phyloP scores from a whole-genome alignment of 2,113 vertebrate genomes.

The Neoarius graeffei region DNA sequence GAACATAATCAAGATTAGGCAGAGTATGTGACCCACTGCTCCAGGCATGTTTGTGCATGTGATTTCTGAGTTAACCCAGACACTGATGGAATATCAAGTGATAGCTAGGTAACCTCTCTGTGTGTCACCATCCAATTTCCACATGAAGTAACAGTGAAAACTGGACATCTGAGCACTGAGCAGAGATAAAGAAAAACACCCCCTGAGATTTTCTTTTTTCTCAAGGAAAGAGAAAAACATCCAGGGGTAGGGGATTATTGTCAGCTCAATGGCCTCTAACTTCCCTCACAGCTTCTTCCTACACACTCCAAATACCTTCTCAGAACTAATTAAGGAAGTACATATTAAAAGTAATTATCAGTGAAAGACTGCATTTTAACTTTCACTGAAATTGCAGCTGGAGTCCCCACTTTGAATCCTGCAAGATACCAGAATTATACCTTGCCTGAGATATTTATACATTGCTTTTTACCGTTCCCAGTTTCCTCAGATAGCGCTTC shows the following conservation, averaged over 20 bases:
- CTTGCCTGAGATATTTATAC: background rate
- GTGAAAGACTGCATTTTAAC: slow-evolving; percentile 5
- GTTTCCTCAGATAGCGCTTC: background rate
- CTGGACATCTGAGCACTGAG: slow-evolving; percentile 54
- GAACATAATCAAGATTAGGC: slow-evolving; percentile 58
- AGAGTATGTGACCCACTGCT: slow-evolving; percentile 41
- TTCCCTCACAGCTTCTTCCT: slow-evolving; percentile 12
- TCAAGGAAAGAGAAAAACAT: background rate
- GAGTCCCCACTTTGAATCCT: background rate
- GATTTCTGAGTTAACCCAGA: slow-evolving; percentile 49
- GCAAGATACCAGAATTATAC: slow-evolving; percentile 12
- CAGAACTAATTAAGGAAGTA: slow-evolving; percentile 15
- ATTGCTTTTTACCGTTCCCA: background rate
- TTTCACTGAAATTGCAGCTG: slow-evolving; percentile 21
- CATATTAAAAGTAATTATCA: slow-evolving; percentile 37
- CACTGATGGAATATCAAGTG: slow-evolving; percentile 53
- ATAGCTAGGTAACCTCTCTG: slow-evolving; percentile 41
- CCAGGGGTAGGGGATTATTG: slow-evolving; percentile 2
- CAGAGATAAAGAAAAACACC: slow-evolving; percentile 32
- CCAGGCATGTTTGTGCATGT: slow-evolving; percentile 41
- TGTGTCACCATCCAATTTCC: slow-evolving; percentile 49
- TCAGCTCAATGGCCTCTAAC: background rate
- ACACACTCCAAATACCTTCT: background rate
- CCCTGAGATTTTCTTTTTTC: background rate
- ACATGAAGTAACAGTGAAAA: slow-evolving; percentile 49